Evolutionary conservation across 2,888 invertebrate genomes (phyloP), one percentile per base, ranked within the genome.

Genomic region (Clepsis dumicolana): DNA sequence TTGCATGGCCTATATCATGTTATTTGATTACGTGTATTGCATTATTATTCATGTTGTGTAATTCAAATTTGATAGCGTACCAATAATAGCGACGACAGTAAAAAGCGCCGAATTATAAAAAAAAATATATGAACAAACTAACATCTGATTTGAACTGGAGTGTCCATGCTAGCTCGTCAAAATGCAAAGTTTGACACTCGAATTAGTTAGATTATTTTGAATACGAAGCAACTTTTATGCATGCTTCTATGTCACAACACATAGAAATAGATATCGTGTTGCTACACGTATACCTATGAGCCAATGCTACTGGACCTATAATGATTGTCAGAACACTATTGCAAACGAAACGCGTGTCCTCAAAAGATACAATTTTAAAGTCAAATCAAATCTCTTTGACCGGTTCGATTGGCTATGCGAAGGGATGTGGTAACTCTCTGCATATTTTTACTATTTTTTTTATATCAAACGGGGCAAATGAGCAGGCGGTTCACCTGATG

Each of bases 1-100:
- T 72, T 70, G 64, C 72, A 68, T 41, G 77, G 76, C 72, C 79
- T 80, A 54, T 70, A 57, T 76, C 75, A 67, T 72, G 74, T 35
- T 64, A 38, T 64, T 64, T 70, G 75, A 74, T 72, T 73, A 59
- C 62, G 60, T 50, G 48, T 41, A 59, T 59, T 70, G 54, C 52
- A 60, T 38, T 53, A 32, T 0, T 7, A 16, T 21, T 61, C 24
- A 32, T 60, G 38, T 59, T 67, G 62, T 63, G 59, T 57, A 63
- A 50, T 50, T 52, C 1, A 35, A 52, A n/a, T 50, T 50, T 52
- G 35, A 48, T 62, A 21, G 32, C 35, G n/a, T 41, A 16, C 16
- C 18, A 44, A 14, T 56, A 29, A 38, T 10, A 50, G 3, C 48
- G 16, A 3, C 5, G 3, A 10, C 12, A 35, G 35, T 35, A 1